Conservation (phyloP, 2,888 invertebrate genomes). For the Sminthurinus aureus region DNA sequence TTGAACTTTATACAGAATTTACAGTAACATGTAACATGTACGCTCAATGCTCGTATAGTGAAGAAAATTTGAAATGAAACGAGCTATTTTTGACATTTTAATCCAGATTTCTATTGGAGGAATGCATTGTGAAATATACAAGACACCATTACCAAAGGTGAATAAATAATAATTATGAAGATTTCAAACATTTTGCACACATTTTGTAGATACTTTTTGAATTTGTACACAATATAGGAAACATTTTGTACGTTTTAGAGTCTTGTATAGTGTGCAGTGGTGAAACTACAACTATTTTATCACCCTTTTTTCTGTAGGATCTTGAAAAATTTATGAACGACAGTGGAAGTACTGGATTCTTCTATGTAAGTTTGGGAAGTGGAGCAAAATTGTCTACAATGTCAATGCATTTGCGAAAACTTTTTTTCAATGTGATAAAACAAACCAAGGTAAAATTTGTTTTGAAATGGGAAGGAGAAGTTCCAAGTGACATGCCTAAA, state of each 20-base stretch:
- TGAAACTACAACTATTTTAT: neutral
- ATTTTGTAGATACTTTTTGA: too few species aligned
- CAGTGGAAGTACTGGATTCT: constrained; percentile 22
- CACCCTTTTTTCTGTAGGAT: neutral
- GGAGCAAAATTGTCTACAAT: constrained; percentile 27
- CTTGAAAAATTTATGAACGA: constrained; percentile 36
- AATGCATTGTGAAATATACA: constrained; percentile 16
- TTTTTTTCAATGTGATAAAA: constrained; percentile 49
- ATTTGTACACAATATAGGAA: too few species aligned
- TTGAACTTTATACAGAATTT: too few species aligned
- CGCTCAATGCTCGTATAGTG: too few species aligned
- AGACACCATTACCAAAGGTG: too few species aligned
- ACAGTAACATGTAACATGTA: too few species aligned
- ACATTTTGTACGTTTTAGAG: neutral
- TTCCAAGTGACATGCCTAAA: constrained; percentile 62
- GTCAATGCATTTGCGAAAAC: constrained; percentile 10
- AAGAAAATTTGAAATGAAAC: too few species aligned
- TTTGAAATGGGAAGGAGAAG: constrained; percentile 47
- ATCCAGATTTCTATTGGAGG: constrained; percentile 28
- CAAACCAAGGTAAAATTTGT: constrained; percentile 47
- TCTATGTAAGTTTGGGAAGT: constrained; percentile 40
- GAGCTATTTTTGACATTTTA: constrained; percentile 47
- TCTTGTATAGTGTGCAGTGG: neutral
- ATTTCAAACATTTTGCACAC: too few species aligned
- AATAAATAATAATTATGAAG: too few species aligned